These are phyloP conservation scores for Terebella lapidaria DNA, from an alignment of 2,888 invertebrate species.

Conservation along the genomic window DNA sequence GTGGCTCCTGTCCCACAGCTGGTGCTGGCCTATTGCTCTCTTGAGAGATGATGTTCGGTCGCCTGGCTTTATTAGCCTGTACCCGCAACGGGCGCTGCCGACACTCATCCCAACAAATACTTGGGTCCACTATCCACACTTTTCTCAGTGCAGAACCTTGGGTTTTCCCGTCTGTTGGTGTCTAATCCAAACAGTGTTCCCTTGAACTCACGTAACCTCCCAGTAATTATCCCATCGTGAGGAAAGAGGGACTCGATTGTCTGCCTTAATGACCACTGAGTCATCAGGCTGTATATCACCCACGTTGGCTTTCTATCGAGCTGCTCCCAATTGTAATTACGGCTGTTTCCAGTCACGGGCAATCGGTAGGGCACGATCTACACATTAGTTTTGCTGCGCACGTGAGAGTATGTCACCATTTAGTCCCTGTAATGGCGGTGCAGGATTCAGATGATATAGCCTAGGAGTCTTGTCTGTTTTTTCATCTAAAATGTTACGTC, in stretches of 20 bases:
- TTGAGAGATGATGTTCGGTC: too few relatives aligned
- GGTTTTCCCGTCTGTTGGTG: background rate
- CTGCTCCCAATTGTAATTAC: background rate
- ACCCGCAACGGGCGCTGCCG: background rate
- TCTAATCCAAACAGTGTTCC: background rate
- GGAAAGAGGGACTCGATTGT: conserved; percentile 4
- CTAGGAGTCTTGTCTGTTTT: too few relatives aligned
- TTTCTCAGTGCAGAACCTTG: background rate
- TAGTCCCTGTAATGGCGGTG: too few relatives aligned
- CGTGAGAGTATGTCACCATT: background rate
- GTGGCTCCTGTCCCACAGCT: too few relatives aligned
- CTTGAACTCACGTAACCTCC: conserved; percentile 3
- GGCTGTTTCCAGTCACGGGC: too few relatives aligned
- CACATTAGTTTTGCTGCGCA: background rate
- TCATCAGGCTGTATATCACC: background rate
- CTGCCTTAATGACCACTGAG: conserved; percentile 1
- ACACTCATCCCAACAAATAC: background rate
- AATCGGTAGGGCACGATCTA: too few relatives aligned
- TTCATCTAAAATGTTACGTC: background rate
- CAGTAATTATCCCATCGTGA: too few relatives aligned
- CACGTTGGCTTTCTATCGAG: background rate
- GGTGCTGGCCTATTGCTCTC: too few relatives aligned
- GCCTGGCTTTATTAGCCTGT: background rate
- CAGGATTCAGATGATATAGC: too few relatives aligned
- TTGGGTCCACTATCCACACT: conserved; percentile 1